Evolutionary conservation across 1,140 invertebrate genomes (phyloP).

Genomic region (Neodiprion fabricii): DNA sequence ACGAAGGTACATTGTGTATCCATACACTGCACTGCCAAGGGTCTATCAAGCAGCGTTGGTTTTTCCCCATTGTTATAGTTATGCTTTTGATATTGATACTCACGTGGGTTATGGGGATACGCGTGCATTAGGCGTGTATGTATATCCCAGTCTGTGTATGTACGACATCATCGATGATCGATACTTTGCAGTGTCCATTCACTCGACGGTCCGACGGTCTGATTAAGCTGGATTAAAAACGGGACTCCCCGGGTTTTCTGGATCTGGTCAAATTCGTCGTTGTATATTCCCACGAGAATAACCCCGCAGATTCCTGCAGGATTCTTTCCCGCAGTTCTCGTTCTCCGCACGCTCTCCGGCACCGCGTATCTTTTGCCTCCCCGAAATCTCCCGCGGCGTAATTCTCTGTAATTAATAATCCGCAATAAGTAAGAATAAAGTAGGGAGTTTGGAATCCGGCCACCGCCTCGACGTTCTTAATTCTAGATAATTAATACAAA

Average conservation of each 20-base stretch:
- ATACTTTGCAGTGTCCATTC: not conserved
- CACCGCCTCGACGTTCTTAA: conserved; percentile 55
- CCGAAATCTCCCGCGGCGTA: conserved; percentile 36
- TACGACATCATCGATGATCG: not conserved
- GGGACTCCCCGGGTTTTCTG: too few relatives aligned
- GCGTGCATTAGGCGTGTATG: too few relatives aligned
- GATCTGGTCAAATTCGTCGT: too few relatives aligned
- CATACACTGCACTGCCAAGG: not conserved
- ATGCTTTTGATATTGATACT: conserved; percentile 6
- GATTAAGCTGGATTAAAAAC: not conserved
- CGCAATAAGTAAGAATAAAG: conserved; percentile 62
- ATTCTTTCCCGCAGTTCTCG: too few relatives aligned
- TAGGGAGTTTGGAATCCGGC: conserved; percentile 53
- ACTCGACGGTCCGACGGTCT: not conserved
- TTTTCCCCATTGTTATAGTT: conserved; percentile 5
- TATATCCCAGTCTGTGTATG: not conserved
- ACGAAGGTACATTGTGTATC: not conserved
- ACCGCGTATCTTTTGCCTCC: too few relatives aligned
- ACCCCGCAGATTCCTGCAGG: too few relatives aligned
- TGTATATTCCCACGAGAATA: too few relatives aligned
- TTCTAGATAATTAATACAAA: conserved; percentile 64
- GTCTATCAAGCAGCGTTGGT: not conserved
- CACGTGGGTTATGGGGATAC: too few relatives aligned
- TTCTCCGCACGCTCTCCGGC: too few relatives aligned
- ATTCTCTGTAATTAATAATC: conserved; percentile 63